A percentile compares a stretch with the other conserved stretches of the same genome.
Evolutionary conservation across 2,888 invertebrate species (phyloP).

Genomic region (Chrysolina americana): DNA sequence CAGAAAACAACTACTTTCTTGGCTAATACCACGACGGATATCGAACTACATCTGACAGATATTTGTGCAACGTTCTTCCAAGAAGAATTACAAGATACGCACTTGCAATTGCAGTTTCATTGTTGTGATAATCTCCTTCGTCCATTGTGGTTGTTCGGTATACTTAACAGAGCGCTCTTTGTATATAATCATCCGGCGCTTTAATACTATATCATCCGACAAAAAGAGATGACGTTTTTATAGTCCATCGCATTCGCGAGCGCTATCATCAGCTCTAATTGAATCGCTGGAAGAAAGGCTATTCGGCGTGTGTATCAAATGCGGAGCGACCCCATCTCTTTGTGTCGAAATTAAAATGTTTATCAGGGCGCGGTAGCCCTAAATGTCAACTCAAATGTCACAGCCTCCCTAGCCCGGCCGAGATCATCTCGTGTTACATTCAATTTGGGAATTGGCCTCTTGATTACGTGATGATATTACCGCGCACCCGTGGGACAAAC

Average conservation of each 20-base stretch:
- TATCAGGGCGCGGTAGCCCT: slow-evolving; percentile 52
- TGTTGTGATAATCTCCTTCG: no score
- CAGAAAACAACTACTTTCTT: no score
- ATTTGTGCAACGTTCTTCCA: no score
- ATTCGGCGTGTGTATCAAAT: slow-evolving; percentile 38
- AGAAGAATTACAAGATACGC: no score
- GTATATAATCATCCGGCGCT: neutral
- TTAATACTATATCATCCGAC: slow-evolving; percentile 8
- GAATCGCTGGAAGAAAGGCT: slow-evolving; percentile 39
- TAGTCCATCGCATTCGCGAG: slow-evolving; percentile 11
- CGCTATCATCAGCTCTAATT: slow-evolving; percentile 38
- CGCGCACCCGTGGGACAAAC: slow-evolving; percentile 56
- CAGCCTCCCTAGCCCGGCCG: slow-evolving; percentile 42
- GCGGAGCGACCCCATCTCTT: slow-evolving; percentile 41
- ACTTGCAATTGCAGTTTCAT: no score
- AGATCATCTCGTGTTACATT: slow-evolving; percentile 59
- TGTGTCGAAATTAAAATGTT: slow-evolving; percentile 51
- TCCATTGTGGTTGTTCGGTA: neutral
- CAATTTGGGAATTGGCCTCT: slow-evolving; percentile 58
- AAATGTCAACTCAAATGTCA: slow-evolving; percentile 64
- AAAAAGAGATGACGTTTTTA: neutral
- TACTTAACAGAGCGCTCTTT: neutral
- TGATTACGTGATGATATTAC: slow-evolving; percentile 47
- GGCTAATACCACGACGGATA: no score
- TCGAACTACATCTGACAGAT: no score